Base-by-base conservation (phyloP, 2,113 vertebrate species). In the Hippocampus guttulatus region DNA sequence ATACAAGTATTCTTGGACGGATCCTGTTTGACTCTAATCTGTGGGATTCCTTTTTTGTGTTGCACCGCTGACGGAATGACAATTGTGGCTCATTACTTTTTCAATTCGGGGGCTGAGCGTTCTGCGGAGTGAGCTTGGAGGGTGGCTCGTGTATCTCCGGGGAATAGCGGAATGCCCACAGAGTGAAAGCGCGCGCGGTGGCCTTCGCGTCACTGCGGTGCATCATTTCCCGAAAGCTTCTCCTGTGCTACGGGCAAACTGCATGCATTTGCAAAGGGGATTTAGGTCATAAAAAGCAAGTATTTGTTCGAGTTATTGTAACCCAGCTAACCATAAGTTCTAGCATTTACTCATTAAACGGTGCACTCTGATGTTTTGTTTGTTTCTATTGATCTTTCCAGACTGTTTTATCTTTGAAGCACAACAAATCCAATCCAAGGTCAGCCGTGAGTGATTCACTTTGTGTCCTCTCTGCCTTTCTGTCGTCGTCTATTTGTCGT, bases 181-280 rank as follows among this genome's bases (percentile, higher is more conserved):
- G 69, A 77, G 72, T 55, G 57, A 77, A 74, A 49, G 57, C 63
- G 51, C 70, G 74, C 57, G 30, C 25, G 69, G 74, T 77, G 86
- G 82, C 80, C 81, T 73, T 88, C 23, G 20, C 68, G 83, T 70
- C 75, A 66, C 74, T 54, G 69, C 33, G 69, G 54, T 67, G 76
- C 82, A 77, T 86, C 82, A 84, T 85, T 84, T 77, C 78, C 79
- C 69, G 67, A 70, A 81, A 84, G 86, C 80, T 60, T 81, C 77
- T 83, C 81, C 87, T 87, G 54, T 83, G 88, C 78, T 85, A 81
- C 76, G 83, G 40, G 43, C 84, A 79, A 77, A 73, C 76, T 86
- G 84, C 76, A 87, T 87, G 68, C 77, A 87, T 91, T 89, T 86
- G 75, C 87, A 90, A 85, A 86, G 87, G 86, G 87, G 80, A 87